Evolutionary conservation across 2,113 vertebrate species (phyloP).

Genomic region (Gymnobelideus leadbeateri): DNA sequence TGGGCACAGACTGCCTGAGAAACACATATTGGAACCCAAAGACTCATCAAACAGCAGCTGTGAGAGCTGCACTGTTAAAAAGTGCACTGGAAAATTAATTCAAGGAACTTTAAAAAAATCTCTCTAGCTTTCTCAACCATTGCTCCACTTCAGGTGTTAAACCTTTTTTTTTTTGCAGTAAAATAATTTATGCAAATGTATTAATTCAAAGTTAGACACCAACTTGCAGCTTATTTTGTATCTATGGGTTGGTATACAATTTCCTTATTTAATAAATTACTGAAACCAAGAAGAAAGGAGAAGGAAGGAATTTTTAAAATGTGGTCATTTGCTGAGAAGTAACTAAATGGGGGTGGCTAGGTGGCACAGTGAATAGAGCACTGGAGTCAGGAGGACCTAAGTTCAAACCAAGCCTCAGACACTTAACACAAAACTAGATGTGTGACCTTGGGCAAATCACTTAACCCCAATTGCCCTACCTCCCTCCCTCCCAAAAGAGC

Average conservation of each 20-base stretch:
- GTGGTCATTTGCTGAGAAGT: background rate
- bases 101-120: constrained; percentile 43
- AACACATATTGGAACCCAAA: constrained; percentile 47
- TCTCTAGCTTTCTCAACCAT: constrained; percentile 44
- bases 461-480: too few species aligned
- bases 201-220: constrained; percentile 11
- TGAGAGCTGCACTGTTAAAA: constrained; percentile 42
- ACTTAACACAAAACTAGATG: too few species aligned
- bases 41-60: constrained; percentile 51
- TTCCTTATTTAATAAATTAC: constrained; percentile 41
- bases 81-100: constrained; percentile 42
- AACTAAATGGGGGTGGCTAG: background rate
- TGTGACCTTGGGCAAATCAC: too few species aligned
- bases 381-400: too few species aligned
- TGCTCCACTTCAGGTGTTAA: background rate
- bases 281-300: background rate
- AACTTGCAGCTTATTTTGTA: background rate
- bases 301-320: background rate
- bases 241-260: background rate
- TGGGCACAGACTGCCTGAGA: constrained; percentile 15
- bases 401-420: too few species aligned
- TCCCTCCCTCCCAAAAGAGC: too few species aligned
- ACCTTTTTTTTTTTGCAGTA: constrained; percentile 29
- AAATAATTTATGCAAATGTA: background rate
- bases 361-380: too few species aligned